Evolutionary conservation across 1,140 invertebrate genomes (phyloP).

Genomic region (Drosophila azteca): DNA sequence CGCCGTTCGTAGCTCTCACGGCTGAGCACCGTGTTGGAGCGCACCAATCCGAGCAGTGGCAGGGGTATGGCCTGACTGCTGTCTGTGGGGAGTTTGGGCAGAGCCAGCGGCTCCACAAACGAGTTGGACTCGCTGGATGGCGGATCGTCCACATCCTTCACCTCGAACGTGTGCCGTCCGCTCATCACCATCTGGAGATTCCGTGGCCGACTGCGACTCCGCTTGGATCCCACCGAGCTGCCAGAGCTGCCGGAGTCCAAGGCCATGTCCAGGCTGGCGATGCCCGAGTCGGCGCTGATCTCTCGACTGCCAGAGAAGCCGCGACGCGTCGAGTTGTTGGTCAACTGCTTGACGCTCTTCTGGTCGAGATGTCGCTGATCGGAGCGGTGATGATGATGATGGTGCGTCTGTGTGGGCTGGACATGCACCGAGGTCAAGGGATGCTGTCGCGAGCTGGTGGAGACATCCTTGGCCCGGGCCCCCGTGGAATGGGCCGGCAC

Average conservation of each 20-base stretch:
- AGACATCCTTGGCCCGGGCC: slow-evolving; percentile 56
- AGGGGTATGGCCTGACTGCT: slow-evolving; percentile 85
- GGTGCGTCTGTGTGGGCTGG: slow-evolving; percentile 36
- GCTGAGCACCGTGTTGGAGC: slow-evolving; percentile 79
- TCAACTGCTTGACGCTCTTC: slow-evolving; percentile 90
- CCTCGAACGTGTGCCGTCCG: slow-evolving; percentile 86
- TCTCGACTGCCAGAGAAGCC: slow-evolving; percentile 84
- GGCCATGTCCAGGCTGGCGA: slow-evolving; percentile 86
- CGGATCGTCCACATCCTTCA: slow-evolving; percentile 86
- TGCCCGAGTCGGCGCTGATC: slow-evolving; percentile 86
- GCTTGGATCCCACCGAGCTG: slow-evolving; percentile 72
- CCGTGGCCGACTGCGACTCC: slow-evolving; percentile 84
- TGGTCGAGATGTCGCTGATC: slow-evolving; percentile 84
- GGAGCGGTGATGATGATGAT: background rate
- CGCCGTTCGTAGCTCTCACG: slow-evolving; percentile 70
- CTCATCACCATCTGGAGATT: slow-evolving; percentile 86
- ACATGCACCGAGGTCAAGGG: slow-evolving; percentile 70
- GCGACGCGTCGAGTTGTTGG: slow-evolving; percentile 86
- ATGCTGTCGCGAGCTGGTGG: slow-evolving; percentile 32
- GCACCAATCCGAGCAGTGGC: slow-evolving; percentile 69
- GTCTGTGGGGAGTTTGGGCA: slow-evolving; percentile 85
- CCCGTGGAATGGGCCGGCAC: slow-evolving; percentile 52
- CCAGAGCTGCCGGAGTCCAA: slow-evolving; percentile 68
- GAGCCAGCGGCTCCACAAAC: slow-evolving; percentile 85
- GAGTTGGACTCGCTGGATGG: slow-evolving; percentile 85